Conservation (phyloP, 2,113 vertebrate species). For the chimpanzee (Pan troglodytes) region NHGRI_mPanTro3-v2.1_pri NC_086015.1:160841001-160841500, state of each 20-base stretch:
- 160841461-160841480: background rate
- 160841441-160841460: slow-evolving; percentile 47
- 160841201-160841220: background rate
- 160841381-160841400: slow-evolving; percentile 69
- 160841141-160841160: background rate
- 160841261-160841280: slow-evolving; percentile 83
- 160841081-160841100: background rate
- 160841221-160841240: slow-evolving; percentile 53
- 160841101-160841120: background rate
- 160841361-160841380: slow-evolving; percentile 74
- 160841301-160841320: slow-evolving; percentile 75
- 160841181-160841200: background rate
- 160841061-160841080: background rate
- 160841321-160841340: slow-evolving; percentile 69
- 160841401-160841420: slow-evolving; percentile 60
- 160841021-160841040: background rate
- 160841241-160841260: slow-evolving; percentile 69
- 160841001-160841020: background rate
- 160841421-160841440: slow-evolving; percentile 58
- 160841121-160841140: background rate
- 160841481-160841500: slow-evolving; percentile 15
- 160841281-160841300: slow-evolving; percentile 75
- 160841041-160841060: background rate
- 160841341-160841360: slow-evolving; percentile 63
- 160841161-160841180: background rate